Evolutionary conservation across 1,140 invertebrate species (phyloP).

Genomic region (Phymorhynchus buccinoides): DNA sequence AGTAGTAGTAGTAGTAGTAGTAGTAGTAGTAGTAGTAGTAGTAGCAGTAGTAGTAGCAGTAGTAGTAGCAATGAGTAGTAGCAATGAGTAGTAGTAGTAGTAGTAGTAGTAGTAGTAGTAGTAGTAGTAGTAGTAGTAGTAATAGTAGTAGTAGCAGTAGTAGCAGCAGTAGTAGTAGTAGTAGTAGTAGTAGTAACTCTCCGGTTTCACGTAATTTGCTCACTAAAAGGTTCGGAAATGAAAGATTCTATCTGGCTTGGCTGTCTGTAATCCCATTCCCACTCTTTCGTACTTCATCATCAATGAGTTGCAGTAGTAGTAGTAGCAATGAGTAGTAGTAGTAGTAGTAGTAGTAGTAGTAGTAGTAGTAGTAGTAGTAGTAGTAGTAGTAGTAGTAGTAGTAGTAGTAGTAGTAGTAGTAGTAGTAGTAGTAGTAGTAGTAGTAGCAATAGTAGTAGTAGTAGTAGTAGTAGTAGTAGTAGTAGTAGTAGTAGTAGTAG

Average conservation of each 20-base stretch:
- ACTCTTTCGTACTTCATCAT: too few species aligned
- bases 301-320: too few species aligned
- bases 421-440: constrained; percentile 21
- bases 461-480: constrained; percentile 18
- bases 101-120: constrained; percentile 19
- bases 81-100: too few species aligned
- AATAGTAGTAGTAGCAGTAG: constrained; percentile 17
- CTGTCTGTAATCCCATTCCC: too few species aligned
- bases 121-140: constrained; percentile 18
- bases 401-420: constrained; percentile 18
- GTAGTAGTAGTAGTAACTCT: constrained; percentile 19
- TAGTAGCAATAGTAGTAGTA: constrained; percentile 15
- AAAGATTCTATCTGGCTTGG: too few species aligned
- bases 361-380: constrained; percentile 17
- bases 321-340: too few species aligned
- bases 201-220: too few species aligned
- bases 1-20: constrained; percentile 19
- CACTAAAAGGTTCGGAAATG: too few species aligned
- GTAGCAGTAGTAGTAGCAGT: constrained; percentile 18
- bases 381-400: constrained; percentile 19
- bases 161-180: constrained; percentile 19
- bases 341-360: constrained; percentile 19
- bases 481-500: constrained; percentile 21
- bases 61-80: constrained; percentile 22
- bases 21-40: constrained; percentile 19